Conservation (phyloP, 2,888 invertebrate genomes). For the Stenoptilia bipunctidactyla region DNA sequence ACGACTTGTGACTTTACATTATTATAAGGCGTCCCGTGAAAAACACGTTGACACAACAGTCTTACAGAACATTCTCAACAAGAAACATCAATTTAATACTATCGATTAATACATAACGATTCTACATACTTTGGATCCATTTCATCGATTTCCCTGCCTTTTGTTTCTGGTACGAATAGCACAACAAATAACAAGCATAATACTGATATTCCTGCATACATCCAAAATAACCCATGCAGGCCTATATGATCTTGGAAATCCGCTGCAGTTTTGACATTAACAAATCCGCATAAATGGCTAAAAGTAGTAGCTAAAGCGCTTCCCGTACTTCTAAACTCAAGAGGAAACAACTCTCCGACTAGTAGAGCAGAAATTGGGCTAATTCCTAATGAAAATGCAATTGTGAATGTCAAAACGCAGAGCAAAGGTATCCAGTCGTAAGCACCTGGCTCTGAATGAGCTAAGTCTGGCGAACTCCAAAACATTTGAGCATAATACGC, state of each 20-base stretch:
- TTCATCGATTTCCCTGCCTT: constrained; percentile 89
- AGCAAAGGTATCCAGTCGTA: constrained; percentile 88
- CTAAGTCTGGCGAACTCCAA: constrained; percentile 37
- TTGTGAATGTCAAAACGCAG: constrained; percentile 85
- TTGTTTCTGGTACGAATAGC: constrained; percentile 90
- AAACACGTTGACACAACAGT: neutral
- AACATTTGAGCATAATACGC: constrained; percentile 82
- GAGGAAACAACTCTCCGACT: constrained; percentile 79
- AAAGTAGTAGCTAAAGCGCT: constrained; percentile 81
- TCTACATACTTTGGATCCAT: constrained; percentile 81
- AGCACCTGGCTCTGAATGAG: constrained; percentile 55
- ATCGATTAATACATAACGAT: constrained; percentile 68
- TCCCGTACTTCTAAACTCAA: constrained; percentile 79
- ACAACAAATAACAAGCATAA: constrained; percentile 86
- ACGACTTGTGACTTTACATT: neutral
- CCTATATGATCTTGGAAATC: constrained; percentile 82
- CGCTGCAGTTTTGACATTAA: constrained; percentile 86
- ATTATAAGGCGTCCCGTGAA: neutral
- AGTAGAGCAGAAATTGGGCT: constrained; percentile 81
- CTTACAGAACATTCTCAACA: neutral
- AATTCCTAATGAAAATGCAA: constrained; percentile 85
- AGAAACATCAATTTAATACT: constrained; percentile 21
- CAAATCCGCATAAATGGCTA: constrained; percentile 88
- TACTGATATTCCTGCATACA: constrained; percentile 86
- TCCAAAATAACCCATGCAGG: constrained; percentile 87